phyloP scores from a whole-genome alignment of 1,140 invertebrate genomes.

The Telenomus remus region DNA sequence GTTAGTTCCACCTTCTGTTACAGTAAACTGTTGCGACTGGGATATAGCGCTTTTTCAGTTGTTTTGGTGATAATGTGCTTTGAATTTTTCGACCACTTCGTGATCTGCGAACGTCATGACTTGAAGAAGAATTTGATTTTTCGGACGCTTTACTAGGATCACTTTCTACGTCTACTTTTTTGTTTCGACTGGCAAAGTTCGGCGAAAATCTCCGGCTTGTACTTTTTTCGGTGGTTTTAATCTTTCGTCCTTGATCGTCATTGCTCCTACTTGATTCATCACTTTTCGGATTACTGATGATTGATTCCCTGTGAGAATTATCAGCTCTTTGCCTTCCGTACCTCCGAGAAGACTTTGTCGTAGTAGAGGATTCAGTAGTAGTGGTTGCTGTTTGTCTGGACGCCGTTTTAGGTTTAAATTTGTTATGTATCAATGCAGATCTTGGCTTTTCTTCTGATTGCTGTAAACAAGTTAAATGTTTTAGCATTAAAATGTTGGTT shows the following conservation, averaged over 20 bases:
- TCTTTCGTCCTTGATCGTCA: conserved; percentile 4
- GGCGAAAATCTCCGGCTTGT: conserved; percentile 24
- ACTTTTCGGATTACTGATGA: conserved; percentile 9
- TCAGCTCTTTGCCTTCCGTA: conserved; percentile 22
- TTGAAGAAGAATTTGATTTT: conserved; percentile 45
- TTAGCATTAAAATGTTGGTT: conserved; percentile 1
- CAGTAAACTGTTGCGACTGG: conserved; percentile 31
- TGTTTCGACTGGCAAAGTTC: not conserved
- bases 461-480: conserved; percentile 57
- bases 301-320: conserved; percentile 16
- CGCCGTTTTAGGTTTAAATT: conserved; percentile 58
- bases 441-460: conserved; percentile 58
- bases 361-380: conserved; percentile 18
- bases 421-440: conserved; percentile 31
- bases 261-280: conserved; percentile 26
- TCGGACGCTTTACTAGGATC: conserved; percentile 6
- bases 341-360: conserved; percentile 23
- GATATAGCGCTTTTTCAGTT: conserved; percentile 48
- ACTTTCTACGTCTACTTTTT: conserved; percentile 8
- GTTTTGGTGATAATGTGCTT: conserved; percentile 40
- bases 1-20: conserved; percentile 9
- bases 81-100: conserved; percentile 67
- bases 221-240: conserved; percentile 15
- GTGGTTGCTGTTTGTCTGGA: conserved; percentile 54
- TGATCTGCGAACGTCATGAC: too few relatives aligned